Evolutionary conservation across 2,888 invertebrate species (phyloP), one percentile per base, ranked within the genome.

Genomic region (Nipponacmea schrenckii): DNA sequence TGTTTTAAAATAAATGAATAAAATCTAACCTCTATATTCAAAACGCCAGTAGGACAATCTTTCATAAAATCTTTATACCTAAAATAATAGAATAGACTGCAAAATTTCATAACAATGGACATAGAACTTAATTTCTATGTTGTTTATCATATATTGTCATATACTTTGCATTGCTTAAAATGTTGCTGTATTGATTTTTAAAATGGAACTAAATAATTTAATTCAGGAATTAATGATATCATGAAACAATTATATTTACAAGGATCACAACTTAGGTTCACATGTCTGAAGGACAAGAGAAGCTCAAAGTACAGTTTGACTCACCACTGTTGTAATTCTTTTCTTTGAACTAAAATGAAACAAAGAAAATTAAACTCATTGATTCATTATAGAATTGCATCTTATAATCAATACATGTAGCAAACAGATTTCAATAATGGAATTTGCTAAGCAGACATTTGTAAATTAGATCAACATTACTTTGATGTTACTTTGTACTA

Each of bases 1-100:
- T 5, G 4, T 7, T 39, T 39, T 2, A 39, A 5, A 39, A 39
- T 39, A 39, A 8, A 8, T 39, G 2, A 31, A 31, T n/a, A 14
- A 56, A 2, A 56, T 4, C 24, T 56, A 12, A 56, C 56, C 56
- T 56, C 56, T 10, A 24, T 56, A 24, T 56, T 56, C 24, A 56
- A 56, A 20, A 56, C 56, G 3, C 56, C 56, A 56, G 12, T 56
- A 24, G 56, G 56, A 56, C 56, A 56, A 56, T 56, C 56, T 8
- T 56, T 56, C 56, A 56, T 56, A 56, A 56, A 56, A 56, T 56
- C 56, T 56, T 24, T 56, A 24, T 56, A 56, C 56, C 56, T 56
- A 24, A 56, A 56, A 56, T 20, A 56, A 24, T 56, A 10, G 20
- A 20, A 20, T 12, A 20, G n/a, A 56, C 20, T 10, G n/a, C 0